Percentiles rank a stretch among this genome's conserved stretches.
These are phyloP conservation scores for Bombus pyrosoma DNA, from an alignment of 1,140 invertebrate genomes.

Conservation along the genomic window DNA sequence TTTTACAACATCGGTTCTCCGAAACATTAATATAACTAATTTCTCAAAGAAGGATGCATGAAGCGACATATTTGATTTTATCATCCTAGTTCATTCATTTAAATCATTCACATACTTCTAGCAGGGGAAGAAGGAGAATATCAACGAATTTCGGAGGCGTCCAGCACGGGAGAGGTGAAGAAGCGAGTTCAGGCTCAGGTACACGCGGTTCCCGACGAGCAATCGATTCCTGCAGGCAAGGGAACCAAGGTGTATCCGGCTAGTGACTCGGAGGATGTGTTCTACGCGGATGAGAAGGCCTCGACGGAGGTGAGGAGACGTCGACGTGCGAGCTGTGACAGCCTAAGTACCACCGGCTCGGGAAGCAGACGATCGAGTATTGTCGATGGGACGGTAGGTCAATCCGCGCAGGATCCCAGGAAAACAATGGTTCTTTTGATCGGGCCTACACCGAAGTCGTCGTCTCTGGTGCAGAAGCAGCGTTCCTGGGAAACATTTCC, in stretches of 20 bases:
- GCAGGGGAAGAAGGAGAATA: constrained; percentile 84
- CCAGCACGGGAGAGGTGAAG: constrained; percentile 78
- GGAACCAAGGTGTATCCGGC: constrained; percentile 83
- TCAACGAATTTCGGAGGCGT: constrained; percentile 85
- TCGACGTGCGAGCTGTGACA: constrained; percentile 79
- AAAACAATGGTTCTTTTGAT: constrained; percentile 83
- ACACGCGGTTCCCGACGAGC: constrained; percentile 78
- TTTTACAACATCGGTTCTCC: background rate
- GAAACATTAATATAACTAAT: background rate
- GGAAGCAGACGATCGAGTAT: constrained; percentile 82
- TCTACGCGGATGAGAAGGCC: constrained; percentile 78
- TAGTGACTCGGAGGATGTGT: constrained; percentile 86
- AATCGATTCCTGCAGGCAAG: constrained; percentile 60
- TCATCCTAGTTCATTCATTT: background rate
- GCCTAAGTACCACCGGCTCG: constrained; percentile 79
- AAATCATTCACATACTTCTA: constrained; percentile 49
- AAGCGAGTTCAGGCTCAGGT: constrained; percentile 84
- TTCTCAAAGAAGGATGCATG: background rate
- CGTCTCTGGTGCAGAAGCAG: constrained; percentile 84
- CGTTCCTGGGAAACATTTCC: constrained; percentile 87
- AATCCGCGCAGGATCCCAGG: constrained; percentile 78
- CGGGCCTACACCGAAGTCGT: constrained; percentile 77
- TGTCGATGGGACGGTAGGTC: constrained; percentile 76
- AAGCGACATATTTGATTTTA: background rate
- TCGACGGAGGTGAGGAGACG: constrained; percentile 65